Evolutionary conservation across 35 echinoderm and acorn worm species (phyloP).

Genomic region (Heliocidaris tuberculata): DNA sequence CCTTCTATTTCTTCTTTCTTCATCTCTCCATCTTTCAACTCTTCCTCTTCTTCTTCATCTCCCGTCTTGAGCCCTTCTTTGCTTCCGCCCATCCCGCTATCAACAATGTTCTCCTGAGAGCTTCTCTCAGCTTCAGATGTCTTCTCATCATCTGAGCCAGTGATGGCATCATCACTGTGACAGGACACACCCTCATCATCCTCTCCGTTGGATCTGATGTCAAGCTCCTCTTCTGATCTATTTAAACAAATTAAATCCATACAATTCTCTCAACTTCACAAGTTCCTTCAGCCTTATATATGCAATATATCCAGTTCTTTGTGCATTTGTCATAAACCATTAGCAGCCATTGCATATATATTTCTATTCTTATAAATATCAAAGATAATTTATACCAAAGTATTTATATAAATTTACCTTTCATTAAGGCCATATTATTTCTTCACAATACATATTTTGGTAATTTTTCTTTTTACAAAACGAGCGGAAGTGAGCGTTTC

Average conservation of each 20-base stretch:
- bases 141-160: constrained; percentile 20
- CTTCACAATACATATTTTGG: too few relatives aligned
- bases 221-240: constrained; percentile 34
- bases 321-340: too few relatives aligned
- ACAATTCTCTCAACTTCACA: too few relatives aligned
- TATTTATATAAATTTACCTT: too few relatives aligned
- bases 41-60: constrained; percentile 11
- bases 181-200: constrained; percentile 8
- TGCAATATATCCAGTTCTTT: too few relatives aligned
- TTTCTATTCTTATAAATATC: too few relatives aligned
- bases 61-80: constrained; percentile 25
- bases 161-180: constrained; percentile 31
- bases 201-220: neutral
- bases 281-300: too few relatives aligned
- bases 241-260: neutral
- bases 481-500: too few relatives aligned
- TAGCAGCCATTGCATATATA: too few relatives aligned
- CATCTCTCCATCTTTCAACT: neutral
- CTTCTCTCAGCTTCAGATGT: constrained; percentile 36
- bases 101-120: constrained; percentile 1
- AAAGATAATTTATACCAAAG: too few relatives aligned
- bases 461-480: too few relatives aligned
- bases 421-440: too few relatives aligned
- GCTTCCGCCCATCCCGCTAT: constrained; percentile 36
- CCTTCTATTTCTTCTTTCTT: neutral